Base-by-base conservation (phyloP, 2,797 vertebrate species). In the Diceros bicornis region DNA sequence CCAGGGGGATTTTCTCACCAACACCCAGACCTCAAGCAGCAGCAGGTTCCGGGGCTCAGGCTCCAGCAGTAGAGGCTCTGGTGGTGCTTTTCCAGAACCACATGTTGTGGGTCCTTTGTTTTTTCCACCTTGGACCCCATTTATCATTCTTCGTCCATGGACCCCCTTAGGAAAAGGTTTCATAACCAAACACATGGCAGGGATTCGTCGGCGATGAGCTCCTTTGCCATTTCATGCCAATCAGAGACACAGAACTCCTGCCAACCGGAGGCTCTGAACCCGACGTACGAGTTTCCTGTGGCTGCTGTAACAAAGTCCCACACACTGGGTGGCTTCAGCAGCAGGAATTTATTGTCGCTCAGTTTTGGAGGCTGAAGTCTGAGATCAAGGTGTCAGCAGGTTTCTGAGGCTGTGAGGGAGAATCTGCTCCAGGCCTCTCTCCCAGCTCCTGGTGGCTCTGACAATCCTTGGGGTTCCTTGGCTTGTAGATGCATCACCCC, bases 261-360 rank as follows among this genome's bases (percentile, higher is more conserved):
- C 44, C 71, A 12, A 12, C 21, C 2, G 0, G 41, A 69, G 29
- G 66, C 72, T 52, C 77, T 59, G 10, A 29, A n/a, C 3, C 50
- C 0, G 5, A 17, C 0, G 9, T 20, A 11, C 8, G 14, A 0
- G 16, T 23, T 74, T 47, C 62, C 44, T 47, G 25, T 3, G 20
- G 37, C 25, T 47, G 44, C 79, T 4, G 0, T 62, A 6, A 62
- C 34, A 74, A 37, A 41, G 37, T 18, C 5, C 66, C 74, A 13
- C 12, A 6, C 0, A 6, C 29, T 0, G 2, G 21, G 59, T n/a
- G 6, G 34, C 71, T 69, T 37, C 2, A 47, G 7, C 29, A 41
- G 7, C 37, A 66, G 55, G 71, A 17, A 32, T 20, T 10, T 3
- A 25, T 17, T 0, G 12, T 61, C 77, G 61, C 64, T 50, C 16